Percentiles rank a stretch among this genome's conserved stretches.
Evolutionary conservation across 1,140 invertebrate genomes (phyloP).

Genomic region (Stratiolaelaps scimitus): DNA sequence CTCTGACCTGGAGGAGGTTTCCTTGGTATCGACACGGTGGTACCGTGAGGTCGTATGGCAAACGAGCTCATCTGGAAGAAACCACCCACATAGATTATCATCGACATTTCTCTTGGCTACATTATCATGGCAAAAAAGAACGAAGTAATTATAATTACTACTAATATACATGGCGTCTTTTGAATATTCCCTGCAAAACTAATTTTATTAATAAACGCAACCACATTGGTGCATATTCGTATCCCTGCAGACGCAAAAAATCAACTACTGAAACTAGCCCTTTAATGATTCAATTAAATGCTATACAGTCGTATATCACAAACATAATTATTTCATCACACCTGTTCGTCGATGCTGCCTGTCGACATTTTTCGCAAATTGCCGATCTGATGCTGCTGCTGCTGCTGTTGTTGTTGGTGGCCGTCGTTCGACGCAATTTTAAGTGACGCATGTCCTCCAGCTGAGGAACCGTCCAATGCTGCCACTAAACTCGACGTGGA

Average conservation of each 20-base stretch:
- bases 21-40: background rate
- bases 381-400: too few relatives aligned
- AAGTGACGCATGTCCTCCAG: too few relatives aligned
- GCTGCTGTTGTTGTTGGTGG: background rate
- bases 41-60: background rate
- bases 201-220: too few relatives aligned
- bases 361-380: conserved; percentile 1
- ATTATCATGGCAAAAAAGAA: background rate
- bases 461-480: too few relatives aligned
- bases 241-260: too few relatives aligned
- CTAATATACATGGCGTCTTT: background rate
- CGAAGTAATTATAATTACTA: background rate
- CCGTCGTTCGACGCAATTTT: background rate
- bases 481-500: background rate
- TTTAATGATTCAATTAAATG: too few relatives aligned
- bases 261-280: too few relatives aligned
- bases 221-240: too few relatives aligned
- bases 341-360: conserved; percentile 23
- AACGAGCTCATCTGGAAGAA: background rate
- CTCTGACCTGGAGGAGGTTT: conserved; percentile 9
- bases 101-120: background rate
- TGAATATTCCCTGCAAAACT: too few relatives aligned
- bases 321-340: background rate
- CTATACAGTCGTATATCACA: background rate
- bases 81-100: background rate